A percentile compares a stretch with the other conserved stretches of the same genome.
Conservation (phyloP, 53 echinoderm and acorn worm species). For the Holothuria leucospilota region DNA sequence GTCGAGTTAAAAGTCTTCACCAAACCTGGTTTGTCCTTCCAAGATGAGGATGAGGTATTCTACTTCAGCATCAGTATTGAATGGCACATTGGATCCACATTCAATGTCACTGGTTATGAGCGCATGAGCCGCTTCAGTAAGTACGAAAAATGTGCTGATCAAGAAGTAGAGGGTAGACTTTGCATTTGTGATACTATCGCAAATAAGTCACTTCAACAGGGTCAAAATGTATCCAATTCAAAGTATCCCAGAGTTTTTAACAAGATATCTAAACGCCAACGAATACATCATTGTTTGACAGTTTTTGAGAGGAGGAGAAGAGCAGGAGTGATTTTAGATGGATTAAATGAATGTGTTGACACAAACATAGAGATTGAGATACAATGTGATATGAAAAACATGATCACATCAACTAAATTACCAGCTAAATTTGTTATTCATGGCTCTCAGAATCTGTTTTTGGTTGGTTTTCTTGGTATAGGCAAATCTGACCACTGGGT, state of each 20-base stretch:
- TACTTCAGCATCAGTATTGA: slow-evolving; percentile 55
- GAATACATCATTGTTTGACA: neutral
- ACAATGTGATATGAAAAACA: slow-evolving; percentile 13
- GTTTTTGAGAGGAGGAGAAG: neutral
- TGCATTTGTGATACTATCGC: slow-evolving; percentile 63
- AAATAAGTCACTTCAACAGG: neutral
- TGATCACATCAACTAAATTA: slow-evolving; percentile 47
- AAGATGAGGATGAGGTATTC: slow-evolving; percentile 68
- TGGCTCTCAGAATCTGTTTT: slow-evolving; percentile 61
- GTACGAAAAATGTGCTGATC: slow-evolving; percentile 71
- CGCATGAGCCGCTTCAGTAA: slow-evolving; percentile 80
- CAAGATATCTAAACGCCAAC: neutral
- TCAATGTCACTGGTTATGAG: slow-evolving; percentile 72
- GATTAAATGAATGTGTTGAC: neutral
- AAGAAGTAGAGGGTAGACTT: slow-evolving; percentile 61
- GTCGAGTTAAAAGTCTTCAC: slow-evolving; percentile 70
- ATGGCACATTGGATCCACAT: neutral
- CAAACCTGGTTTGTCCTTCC: slow-evolving; percentile 56
- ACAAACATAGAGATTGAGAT: neutral
- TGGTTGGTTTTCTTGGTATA: slow-evolving; percentile 50
- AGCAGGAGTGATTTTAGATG: slow-evolving; percentile 1
- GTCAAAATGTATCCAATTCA: neutral
- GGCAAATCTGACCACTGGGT: slow-evolving; percentile 29
- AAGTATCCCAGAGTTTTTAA: slow-evolving; percentile 15
- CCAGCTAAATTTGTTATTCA: slow-evolving; percentile 42